These are phyloP conservation scores for Leuciscus waleckii DNA, from an alignment of 2,797 vertebrate genomes.

Conservation along the genomic window DNA sequence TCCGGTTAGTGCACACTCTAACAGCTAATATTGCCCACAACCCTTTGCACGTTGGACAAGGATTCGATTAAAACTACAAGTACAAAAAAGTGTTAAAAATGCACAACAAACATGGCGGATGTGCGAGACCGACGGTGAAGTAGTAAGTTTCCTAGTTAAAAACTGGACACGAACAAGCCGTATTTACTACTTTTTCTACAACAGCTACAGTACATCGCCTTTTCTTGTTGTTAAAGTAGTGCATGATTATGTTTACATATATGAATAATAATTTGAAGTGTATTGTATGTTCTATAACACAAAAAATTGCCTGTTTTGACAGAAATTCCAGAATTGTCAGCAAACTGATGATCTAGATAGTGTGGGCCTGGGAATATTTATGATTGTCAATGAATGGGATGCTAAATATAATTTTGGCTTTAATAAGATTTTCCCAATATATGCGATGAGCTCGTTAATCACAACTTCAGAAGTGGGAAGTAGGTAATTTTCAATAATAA, in stretches of 20 bases:
- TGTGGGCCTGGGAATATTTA: neutral
- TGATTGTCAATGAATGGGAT: neutral
- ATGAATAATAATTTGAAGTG: neutral
- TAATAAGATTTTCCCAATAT: neutral
- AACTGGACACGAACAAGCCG: neutral
- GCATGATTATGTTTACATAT: neutral
- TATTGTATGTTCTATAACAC: neutral
- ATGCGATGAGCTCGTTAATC: neutral
- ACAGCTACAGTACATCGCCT: neutral
- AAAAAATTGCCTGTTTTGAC: neutral
- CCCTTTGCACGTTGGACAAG: too few species aligned
- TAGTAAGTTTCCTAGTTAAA: too few species aligned
- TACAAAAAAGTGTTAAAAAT: too few species aligned
- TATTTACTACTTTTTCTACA: neutral
- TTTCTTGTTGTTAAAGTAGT: neutral
- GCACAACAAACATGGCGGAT: neutral
- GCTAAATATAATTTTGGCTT: neutral
- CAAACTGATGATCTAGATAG: neutral
- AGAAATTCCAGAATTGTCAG: neutral
- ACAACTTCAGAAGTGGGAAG: neutral
- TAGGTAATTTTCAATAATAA: neutral
- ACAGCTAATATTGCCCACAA: too few species aligned
- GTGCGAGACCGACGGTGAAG: too few species aligned
- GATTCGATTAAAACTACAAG: too few species aligned
- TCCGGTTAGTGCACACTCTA: neutral